Conservation (phyloP, 2,113 vertebrate species). For the Apodemus sylvaticus region DNA sequence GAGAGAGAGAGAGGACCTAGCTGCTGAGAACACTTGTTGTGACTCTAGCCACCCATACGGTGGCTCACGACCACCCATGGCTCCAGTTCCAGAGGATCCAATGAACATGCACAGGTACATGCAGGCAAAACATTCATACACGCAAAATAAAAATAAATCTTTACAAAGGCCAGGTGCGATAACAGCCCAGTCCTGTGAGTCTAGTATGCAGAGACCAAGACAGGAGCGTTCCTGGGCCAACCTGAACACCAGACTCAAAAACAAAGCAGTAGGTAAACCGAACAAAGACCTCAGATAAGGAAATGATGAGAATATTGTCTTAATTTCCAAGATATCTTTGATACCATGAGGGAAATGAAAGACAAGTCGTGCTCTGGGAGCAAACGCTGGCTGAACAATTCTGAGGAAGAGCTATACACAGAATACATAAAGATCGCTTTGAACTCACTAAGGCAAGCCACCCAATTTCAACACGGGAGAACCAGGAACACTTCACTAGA, state of each 20-base stretch:
- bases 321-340: neutral
- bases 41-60: too few species aligned
- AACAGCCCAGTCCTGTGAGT: neutral
- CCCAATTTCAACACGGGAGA: conserved; percentile 9
- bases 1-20: neutral
- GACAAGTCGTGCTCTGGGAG: neutral
- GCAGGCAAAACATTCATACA: neutral
- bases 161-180: neutral
- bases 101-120: neutral
- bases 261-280: neutral
- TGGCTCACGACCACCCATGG: neutral
- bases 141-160: neutral
- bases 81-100: neutral
- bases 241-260: neutral
- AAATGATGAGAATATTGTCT: neutral
- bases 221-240: rapidly evolving
- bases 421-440: conserved; percentile 19
- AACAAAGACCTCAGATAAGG: neutral
- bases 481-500: neutral
- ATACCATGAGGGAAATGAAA: conserved; percentile 39
- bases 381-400: neutral
- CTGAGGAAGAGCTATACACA: neutral
- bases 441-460: neutral
- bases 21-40: neutral
- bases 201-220: neutral